Percentiles rank a stretch among this genome's conserved stretches.
phyloP scores from a whole-genome alignment of 2,113 vertebrate species.

The Nothobranchius kuhntae region DNA sequence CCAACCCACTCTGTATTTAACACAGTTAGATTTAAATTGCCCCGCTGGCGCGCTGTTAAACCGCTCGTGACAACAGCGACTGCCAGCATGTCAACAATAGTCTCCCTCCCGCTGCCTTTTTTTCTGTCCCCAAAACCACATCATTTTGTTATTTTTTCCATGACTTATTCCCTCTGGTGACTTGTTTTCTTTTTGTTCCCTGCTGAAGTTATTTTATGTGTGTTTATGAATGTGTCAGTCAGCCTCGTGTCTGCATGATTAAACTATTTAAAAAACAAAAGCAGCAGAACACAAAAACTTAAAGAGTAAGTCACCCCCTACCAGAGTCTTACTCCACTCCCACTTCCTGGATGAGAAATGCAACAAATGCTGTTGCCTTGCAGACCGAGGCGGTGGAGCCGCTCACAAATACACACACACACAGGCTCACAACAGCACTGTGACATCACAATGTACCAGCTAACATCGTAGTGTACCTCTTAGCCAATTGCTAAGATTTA shows the following conservation, averaged over 20 bases:
- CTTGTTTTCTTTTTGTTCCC: constrained; percentile 54
- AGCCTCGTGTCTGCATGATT: constrained; percentile 9
- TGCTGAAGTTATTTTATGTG: constrained; percentile 10
- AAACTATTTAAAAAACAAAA: constrained; percentile 18
- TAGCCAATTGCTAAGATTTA: too few relatives aligned
- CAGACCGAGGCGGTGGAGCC: too few relatives aligned
- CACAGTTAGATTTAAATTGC: constrained; percentile 68
- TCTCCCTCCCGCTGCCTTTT: constrained; percentile 40
- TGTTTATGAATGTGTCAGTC: constrained; percentile 27
- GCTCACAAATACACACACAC: too few relatives aligned
- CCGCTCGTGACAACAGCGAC: constrained; percentile 67
- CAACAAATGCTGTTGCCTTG: too few relatives aligned
- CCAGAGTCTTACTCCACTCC: too few relatives aligned
- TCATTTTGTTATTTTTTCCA: constrained; percentile 74
- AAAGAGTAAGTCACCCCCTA: too few relatives aligned
- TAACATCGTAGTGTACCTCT: too few relatives aligned
- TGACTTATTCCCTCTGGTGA: constrained; percentile 54
- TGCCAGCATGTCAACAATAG: constrained; percentile 75
- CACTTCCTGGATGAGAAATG: too few relatives aligned
- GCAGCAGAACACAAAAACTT: constrained; percentile 20
- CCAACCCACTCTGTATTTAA: constrained; percentile 40
- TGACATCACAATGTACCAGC: too few relatives aligned
- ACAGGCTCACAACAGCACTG: too few relatives aligned
- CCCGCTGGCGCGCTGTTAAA: constrained; percentile 71
- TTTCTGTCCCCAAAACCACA: constrained; percentile 58